Evolutionary conservation across 2,888 invertebrate species (phyloP).

Genomic region (Lasioglossum figueresi): DNA sequence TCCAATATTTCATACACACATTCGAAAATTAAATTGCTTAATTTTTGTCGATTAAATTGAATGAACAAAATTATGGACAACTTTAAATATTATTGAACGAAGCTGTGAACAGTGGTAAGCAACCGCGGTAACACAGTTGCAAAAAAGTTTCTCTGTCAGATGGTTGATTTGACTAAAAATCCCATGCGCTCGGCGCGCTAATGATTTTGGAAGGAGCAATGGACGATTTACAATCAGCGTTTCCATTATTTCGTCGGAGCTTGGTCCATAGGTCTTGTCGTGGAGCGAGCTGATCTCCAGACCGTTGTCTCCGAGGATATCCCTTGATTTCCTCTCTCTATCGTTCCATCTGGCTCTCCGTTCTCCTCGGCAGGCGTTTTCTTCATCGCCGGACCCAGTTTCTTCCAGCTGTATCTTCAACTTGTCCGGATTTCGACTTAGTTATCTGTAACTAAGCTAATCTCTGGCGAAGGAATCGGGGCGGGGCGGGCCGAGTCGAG

Average conservation of each 20-base stretch:
- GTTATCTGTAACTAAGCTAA: slow-evolving; percentile 82
- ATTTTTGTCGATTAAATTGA: too few relatives aligned
- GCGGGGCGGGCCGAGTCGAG: slow-evolving; percentile 58
- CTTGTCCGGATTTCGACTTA: slow-evolving; percentile 71
- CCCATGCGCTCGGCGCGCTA: background rate
- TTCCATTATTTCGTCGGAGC: slow-evolving; percentile 2
- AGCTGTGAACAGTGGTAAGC: background rate
- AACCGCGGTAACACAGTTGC: background rate
- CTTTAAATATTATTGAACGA: too few relatives aligned
- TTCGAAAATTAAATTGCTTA: too few relatives aligned
- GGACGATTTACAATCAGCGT: background rate
- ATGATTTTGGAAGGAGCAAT: background rate
- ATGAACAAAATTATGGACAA: too few relatives aligned
- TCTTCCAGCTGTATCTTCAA: slow-evolving; percentile 64
- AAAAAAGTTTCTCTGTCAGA: background rate
- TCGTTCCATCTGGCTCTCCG: slow-evolving; percentile 27
- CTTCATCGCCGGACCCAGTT: slow-evolving; percentile 41
- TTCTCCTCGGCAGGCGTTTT: slow-evolving; percentile 4
- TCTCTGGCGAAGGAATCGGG: slow-evolving; percentile 78
- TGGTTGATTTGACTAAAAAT: background rate
- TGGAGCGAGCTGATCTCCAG: slow-evolving; percentile 32
- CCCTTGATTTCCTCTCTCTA: slow-evolving; percentile 13
- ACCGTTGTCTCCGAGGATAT: slow-evolving; percentile 43
- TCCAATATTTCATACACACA: too few relatives aligned
- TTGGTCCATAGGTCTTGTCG: background rate